These are phyloP conservation scores for Sorex araneus DNA, from an alignment of 2,113 vertebrate species.

Conservation along the genomic window DNA sequence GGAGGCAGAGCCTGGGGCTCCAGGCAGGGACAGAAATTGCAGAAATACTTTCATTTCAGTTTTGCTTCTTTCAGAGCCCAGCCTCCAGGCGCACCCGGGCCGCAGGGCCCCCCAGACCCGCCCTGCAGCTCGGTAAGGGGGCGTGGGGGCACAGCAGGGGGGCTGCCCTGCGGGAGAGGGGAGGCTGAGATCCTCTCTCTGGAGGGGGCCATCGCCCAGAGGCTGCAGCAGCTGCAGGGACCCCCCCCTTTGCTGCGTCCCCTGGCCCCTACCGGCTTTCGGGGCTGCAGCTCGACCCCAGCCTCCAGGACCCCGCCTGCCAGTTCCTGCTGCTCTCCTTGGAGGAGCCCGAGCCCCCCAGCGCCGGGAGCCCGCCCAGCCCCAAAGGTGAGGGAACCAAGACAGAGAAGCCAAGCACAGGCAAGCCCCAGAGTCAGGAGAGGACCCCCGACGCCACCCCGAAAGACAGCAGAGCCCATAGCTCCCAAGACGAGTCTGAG, in stretches of 20 bases:
- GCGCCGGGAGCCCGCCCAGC: no score
- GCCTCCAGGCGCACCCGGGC: background rate
- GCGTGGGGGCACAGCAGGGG: no score
- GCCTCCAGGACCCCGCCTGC: conserved; percentile 60
- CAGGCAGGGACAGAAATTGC: conserved; percentile 82
- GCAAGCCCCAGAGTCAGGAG: no score
- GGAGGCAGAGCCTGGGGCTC: conserved; percentile 78
- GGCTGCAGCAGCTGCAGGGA: conserved; percentile 77
- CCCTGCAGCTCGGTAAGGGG: conserved; percentile 43
- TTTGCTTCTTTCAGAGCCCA: conserved; percentile 76
- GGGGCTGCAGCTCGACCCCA: conserved; percentile 67
- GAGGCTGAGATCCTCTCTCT: conserved; percentile 76
- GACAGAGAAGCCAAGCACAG: no score
- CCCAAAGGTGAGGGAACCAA: no score
- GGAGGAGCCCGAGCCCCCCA: conserved; percentile 1
- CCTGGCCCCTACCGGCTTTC: conserved; percentile 49
- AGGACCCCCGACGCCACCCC: background rate
- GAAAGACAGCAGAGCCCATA: background rate
- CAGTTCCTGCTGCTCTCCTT: conserved; percentile 76
- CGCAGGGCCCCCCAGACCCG: background rate
- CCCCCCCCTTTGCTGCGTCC: conserved; percentile 46
- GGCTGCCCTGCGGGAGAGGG: background rate
- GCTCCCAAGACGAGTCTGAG: background rate
- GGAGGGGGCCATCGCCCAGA: conserved; percentile 76
- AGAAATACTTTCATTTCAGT: conserved; percentile 79